phyloP scores from a whole-genome alignment of 2,888 invertebrate genomes.

The Limnephilus rhombicus region DNA sequence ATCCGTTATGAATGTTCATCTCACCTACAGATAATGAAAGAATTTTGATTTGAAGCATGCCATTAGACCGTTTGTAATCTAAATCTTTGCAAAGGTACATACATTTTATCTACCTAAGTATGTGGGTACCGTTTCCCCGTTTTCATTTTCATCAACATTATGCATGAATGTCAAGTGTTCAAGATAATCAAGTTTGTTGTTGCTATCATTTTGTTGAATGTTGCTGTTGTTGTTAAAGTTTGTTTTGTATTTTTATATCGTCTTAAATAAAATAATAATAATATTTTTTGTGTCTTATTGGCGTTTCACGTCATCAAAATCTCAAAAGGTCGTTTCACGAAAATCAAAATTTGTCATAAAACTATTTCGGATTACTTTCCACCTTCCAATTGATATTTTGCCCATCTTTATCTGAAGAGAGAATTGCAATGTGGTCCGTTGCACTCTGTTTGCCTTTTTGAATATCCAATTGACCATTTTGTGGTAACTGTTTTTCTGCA shows the following conservation, averaged over 20 bases:
- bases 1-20: neutral
- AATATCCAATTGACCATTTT: no score
- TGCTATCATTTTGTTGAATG: constrained; percentile 29
- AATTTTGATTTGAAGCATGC: neutral
- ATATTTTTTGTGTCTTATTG: neutral
- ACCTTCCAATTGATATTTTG: neutral
- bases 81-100: no score
- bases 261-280: constrained; percentile 37
- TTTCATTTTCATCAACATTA: neutral
- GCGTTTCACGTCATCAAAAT: neutral
- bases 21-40: neutral
- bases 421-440: neutral
- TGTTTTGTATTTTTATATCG: constrained; percentile 47
- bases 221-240: constrained; percentile 40
- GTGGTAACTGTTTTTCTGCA: no score
- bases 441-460: no score
- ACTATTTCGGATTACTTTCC: neutral
- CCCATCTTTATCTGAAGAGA: no score
- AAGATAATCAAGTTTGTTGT: neutral
- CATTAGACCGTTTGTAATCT: no score
- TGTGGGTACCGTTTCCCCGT: neutral
- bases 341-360: no score
- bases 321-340: neutral
- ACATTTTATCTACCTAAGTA: no score
- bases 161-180: neutral